Percentiles rank a stretch among this genome's conserved stretches.
Evolutionary conservation across 2,113 vertebrate species (phyloP).

Genomic region (Pseudorasbora parva): DNA sequence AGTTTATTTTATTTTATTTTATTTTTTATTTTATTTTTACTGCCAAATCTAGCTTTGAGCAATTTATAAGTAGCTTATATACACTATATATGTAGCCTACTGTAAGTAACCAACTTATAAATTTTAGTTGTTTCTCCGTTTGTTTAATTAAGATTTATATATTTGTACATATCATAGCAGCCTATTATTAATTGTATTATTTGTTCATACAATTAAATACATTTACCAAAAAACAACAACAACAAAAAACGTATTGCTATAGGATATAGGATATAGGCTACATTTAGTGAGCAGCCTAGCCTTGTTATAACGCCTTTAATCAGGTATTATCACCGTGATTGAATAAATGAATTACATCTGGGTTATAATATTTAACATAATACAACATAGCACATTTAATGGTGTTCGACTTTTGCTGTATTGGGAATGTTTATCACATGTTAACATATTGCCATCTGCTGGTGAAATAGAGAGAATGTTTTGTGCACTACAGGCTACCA

Average conservation of each 20-base stretch:
- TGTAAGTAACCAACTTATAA: not conserved
- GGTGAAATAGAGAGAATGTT: constrained; percentile 1
- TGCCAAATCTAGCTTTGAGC: not conserved
- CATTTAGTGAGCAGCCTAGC: not conserved
- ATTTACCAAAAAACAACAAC: not conserved
- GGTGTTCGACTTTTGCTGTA: not conserved
- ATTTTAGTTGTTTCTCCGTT: too few relatives aligned
- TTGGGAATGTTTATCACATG: not conserved
- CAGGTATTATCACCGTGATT: not conserved
- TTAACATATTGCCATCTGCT: constrained; percentile 57
- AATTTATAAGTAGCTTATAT: not conserved
- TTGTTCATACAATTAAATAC: not conserved
- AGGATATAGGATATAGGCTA: not conserved
- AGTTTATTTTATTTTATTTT: too few relatives aligned
- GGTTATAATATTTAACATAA: not conserved
- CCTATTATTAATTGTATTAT: not conserved
- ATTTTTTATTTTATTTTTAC: too few relatives aligned
- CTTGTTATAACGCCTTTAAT: not conserved
- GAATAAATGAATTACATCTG: not conserved
- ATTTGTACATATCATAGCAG: not conserved
- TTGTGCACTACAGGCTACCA: not conserved
- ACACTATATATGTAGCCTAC: not conserved
- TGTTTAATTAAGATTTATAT: not conserved
- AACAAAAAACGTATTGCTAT: too few relatives aligned
- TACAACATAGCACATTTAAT: not conserved